phyloP scores from a whole-genome alignment of 1,140 invertebrate species.

The Drosophila ficusphila region DNA sequence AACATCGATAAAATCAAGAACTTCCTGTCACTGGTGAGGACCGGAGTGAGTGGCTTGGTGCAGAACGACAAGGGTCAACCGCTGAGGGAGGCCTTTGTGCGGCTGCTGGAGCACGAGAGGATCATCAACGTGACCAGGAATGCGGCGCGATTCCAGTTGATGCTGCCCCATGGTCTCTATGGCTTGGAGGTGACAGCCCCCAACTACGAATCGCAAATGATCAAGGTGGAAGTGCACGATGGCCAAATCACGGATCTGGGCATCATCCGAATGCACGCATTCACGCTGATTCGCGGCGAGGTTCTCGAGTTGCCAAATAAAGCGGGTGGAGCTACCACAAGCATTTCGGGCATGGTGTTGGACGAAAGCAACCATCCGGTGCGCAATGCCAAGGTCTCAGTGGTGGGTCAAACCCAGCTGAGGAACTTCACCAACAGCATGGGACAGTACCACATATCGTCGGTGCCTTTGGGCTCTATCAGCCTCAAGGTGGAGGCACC shows the following conservation, averaged over 20 bases:
- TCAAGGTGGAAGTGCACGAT: conserved; percentile 81
- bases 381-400: conserved; percentile 85
- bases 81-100: conserved; percentile 89
- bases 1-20: conserved; percentile 89
- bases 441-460: conserved; percentile 86
- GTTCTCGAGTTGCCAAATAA: conserved; percentile 54
- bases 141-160: conserved; percentile 88
- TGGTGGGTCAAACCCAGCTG: conserved; percentile 79
- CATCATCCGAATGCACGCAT: conserved; percentile 44
- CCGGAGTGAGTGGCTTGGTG: conserved; percentile 90
- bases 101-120: conserved; percentile 86
- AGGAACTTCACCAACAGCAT: conserved; percentile 84
- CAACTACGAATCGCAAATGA: conserved; percentile 85
- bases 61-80: conserved; percentile 87
- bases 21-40: conserved; percentile 86
- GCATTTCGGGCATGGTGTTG: conserved; percentile 86
- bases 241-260: conserved; percentile 59
- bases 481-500: conserved; percentile 86
- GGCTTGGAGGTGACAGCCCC: conserved; percentile 86
- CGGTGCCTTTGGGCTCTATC: conserved; percentile 86
- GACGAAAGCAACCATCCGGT: conserved; percentile 87
- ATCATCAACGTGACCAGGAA: conserved; percentile 88
- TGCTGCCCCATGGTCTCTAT: conserved; percentile 88
- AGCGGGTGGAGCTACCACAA: conserved; percentile 22
- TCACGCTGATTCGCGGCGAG: conserved; percentile 58